Evolutionary conservation across 1,140 invertebrate genomes (phyloP), one percentile per base, ranked within the genome.

Genomic region (Drosophila ironensis): DNA sequence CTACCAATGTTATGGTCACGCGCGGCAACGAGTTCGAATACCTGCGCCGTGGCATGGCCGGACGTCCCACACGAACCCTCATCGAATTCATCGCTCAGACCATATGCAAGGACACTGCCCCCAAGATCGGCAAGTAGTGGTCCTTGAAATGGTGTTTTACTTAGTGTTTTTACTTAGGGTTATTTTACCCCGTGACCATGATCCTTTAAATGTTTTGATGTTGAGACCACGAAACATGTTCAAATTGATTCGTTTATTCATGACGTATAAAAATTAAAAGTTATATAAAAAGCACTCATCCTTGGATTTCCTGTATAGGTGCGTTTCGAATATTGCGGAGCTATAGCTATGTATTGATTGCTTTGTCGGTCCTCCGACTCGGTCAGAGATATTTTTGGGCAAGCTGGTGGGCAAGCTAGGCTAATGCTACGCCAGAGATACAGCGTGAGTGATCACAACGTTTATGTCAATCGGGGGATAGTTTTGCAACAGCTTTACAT

Each of bases 401-500:
- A 72, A 52, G 33, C 53, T 30, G 42, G 19, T 19, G 30, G 30
- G n/a, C n/a, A 12, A 16, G 9, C 5, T 12, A 1, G 20, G 14
- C n/a, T 12, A 25, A 3, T 70, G 66, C 64, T 87, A 87, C 70
- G 70, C 59, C 35, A 90, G 27, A 4, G 73, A 73, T 4, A 75
- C 69, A 1, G 89, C 89, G 16, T 87, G 76, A 2, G 74, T 86
- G 5, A 90, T 67, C 22, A 90, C 88, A 42, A 88, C 64, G 24
- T 90, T 90, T 8, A 95, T 94, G 89, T 96, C 95, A 87, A 93
- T 95, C 6, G 94, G 92, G 33, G 95, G 95, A 90, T 94, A 96
- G 88, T 95, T 95, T 91, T 97, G 96, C 12, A 98, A 91, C n/a
- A 98, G 91, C 92, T 98, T 98, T 20, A 99, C 96, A 91, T 97